Conservation (phyloP, 2,113 vertebrate genomes). For the Cryptotis parvus region DNA sequence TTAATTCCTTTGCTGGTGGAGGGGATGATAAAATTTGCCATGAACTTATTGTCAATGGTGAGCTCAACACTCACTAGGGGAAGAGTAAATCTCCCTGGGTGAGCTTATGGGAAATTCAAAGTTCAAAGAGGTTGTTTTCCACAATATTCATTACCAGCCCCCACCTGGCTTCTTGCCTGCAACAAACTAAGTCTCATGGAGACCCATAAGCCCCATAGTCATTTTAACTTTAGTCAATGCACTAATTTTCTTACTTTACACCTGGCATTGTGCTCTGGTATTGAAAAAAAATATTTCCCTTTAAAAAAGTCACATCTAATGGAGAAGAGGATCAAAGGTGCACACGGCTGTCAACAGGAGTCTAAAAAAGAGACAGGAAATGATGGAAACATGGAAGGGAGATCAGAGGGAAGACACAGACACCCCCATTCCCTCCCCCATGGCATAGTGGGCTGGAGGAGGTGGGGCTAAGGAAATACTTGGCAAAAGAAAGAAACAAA, state of each 20-base stretch:
- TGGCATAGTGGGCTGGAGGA: background rate
- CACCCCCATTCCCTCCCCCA: accelerated
- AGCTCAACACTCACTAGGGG: no score
- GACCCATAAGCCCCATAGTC: background rate
- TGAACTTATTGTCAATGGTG: background rate
- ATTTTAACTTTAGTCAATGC: background rate
- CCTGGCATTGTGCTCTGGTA: background rate
- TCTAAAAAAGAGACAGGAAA: background rate
- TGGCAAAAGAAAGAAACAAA: background rate
- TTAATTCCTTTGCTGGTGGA: background rate
- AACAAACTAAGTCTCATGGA: no score
- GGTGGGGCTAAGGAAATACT: background rate
- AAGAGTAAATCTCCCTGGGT: no score
- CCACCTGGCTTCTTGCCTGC: no score
- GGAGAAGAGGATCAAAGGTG: background rate
- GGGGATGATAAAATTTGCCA: background rate
- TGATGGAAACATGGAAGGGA: background rate
- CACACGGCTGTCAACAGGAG: background rate
- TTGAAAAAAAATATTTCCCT: background rate
- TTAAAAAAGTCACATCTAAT: background rate
- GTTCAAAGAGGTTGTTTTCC: no score
- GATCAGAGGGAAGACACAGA: background rate
- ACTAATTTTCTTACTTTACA: background rate
- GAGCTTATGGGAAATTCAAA: no score
- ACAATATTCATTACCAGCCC: no score